phyloP scores from a whole-genome alignment of 37 sponge, comb jelly and placozoan species.

The Chondrilla cf. caribensis region DNA sequence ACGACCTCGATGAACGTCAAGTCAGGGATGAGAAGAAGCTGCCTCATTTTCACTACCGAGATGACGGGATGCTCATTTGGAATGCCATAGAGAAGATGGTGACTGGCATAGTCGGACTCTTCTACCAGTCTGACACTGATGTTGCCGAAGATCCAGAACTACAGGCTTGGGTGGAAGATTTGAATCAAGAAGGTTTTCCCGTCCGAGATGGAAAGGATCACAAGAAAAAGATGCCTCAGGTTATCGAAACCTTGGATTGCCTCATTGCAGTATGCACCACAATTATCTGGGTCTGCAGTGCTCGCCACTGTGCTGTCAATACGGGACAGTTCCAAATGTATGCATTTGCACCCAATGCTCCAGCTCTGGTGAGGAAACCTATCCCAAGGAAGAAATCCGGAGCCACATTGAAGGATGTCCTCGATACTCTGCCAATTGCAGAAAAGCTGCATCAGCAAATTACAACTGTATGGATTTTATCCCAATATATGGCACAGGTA shows the following conservation, averaged over 20 bases:
- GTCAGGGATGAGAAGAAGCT: constrained; percentile 50
- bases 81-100: constrained; percentile 45
- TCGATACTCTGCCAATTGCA: constrained; percentile 43
- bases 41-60: constrained; percentile 79
- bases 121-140: constrained; percentile 46
- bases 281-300: constrained; percentile 64
- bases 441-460: constrained; percentile 1
- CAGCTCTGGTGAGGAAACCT: constrained; percentile 33
- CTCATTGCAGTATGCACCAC: constrained; percentile 52
- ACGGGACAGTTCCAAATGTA: constrained; percentile 65
- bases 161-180: constrained; percentile 40
- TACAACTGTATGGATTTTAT: not conserved
- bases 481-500: not conserved
- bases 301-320: constrained; percentile 69
- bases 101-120: constrained; percentile 22
- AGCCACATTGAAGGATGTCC: constrained; percentile 24
- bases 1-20: constrained; percentile 42
- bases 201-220: not conserved
- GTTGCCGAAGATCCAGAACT: constrained; percentile 45
- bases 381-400: constrained; percentile 56
- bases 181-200: constrained; percentile 31
- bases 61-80: constrained; percentile 62
- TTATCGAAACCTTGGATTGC: constrained; percentile 19
- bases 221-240: constrained; percentile 41
- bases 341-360: constrained; percentile 76